Conservation (phyloP, 2,888 invertebrate genomes). For the Drosophila macrospina region DNA sequence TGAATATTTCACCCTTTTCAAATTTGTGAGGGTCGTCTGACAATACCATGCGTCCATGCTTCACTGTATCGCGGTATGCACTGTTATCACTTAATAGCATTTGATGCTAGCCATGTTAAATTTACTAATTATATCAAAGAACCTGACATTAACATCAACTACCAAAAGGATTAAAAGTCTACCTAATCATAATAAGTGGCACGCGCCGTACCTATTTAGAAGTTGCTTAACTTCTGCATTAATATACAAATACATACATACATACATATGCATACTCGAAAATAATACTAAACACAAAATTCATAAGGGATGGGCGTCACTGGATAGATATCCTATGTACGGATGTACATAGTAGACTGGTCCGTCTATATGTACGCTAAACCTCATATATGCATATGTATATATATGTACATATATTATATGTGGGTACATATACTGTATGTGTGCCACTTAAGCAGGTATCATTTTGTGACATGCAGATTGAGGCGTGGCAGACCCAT, state of each 20-base stretch:
- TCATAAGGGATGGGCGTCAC: slow-evolving; percentile 14
- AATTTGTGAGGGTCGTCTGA: slow-evolving; percentile 38
- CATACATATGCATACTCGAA: no score
- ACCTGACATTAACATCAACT: slow-evolving; percentile 38
- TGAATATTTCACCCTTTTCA: slow-evolving; percentile 2
- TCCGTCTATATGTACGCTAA: no score
- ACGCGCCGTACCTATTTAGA: slow-evolving; percentile 75
- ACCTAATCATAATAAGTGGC: slow-evolving; percentile 68
- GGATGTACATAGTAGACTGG: no score
- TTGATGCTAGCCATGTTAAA: slow-evolving; percentile 19
- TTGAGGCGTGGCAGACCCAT: no score
- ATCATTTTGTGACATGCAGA: no score
- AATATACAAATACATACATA: no score
- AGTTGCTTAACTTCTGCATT: slow-evolving; percentile 23
- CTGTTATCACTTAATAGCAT: slow-evolving; percentile 14
- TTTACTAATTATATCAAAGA: slow-evolving; percentile 69
- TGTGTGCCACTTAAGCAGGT: no score
- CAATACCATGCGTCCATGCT: slow-evolving; percentile 43
- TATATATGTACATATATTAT: no score
- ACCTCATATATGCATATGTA: no score
- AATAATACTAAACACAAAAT: slow-evolving; percentile 16
- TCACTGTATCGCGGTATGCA: slow-evolving; percentile 11
- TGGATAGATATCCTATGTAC: no score
- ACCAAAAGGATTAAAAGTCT: slow-evolving; percentile 40
- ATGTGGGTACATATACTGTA: no score